These are phyloP conservation scores for Myodes glareolus DNA, from an alignment of 2,113 vertebrate genomes.

Conservation along the genomic window DNA sequence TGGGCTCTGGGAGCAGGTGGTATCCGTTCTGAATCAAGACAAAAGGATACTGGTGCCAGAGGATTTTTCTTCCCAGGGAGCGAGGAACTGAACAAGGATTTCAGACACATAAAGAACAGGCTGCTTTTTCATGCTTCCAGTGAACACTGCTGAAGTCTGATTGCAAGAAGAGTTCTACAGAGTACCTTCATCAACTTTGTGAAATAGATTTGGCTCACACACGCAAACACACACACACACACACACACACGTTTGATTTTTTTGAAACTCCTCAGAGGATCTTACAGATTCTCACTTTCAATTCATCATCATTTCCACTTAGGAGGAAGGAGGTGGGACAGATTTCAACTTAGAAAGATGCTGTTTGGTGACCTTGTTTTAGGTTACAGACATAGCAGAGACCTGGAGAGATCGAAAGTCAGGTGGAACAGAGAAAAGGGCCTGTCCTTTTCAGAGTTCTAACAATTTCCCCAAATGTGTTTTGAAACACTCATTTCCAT, in stretches of 20 bases:
- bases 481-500: constrained; percentile 16
- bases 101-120: background rate
- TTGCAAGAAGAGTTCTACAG: background rate
- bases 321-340: background rate
- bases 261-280: background rate
- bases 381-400: background rate
- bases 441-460: background rate
- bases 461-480: background rate
- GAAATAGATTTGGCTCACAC: background rate
- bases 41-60: constrained; percentile 74
- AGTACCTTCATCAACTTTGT: constrained; percentile 43
- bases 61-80: constrained; percentile 14
- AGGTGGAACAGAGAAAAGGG: background rate
- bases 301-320: constrained; percentile 10
- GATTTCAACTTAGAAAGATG: background rate
- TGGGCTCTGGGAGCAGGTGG: constrained; percentile 85
- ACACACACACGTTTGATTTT: background rate
- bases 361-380: background rate
- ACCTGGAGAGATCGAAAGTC: background rate
- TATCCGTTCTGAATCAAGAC: constrained; percentile 73
- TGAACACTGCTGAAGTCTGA: constrained; percentile 16
- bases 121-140: constrained; percentile 51
- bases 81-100: constrained; percentile 21
- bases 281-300: background rate
- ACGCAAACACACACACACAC: background rate